Percentiles rank a stretch among this genome's conserved stretches.
These are phyloP conservation scores for Vombatus ursinus DNA, from an alignment of 2,113 vertebrate genomes.

Conservation along the genomic window DNA sequence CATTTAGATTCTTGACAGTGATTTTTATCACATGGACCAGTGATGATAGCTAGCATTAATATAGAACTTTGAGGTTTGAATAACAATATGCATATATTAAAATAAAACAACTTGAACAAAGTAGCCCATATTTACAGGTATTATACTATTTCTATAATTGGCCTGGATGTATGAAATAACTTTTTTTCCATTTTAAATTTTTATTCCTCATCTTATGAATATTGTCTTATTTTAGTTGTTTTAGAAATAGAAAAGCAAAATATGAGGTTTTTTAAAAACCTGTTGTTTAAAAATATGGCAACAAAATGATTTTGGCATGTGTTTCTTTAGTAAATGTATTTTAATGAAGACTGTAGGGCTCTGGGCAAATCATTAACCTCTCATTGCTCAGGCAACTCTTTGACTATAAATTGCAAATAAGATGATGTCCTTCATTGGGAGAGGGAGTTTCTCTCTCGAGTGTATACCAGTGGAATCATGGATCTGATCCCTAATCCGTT, in stretches of 20 bases:
- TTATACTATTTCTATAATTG: background rate
- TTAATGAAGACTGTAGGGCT: background rate
- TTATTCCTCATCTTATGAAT: background rate
- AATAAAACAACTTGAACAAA: background rate
- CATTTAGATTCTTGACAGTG: background rate
- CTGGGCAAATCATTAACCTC: background rate
- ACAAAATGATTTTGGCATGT: background rate
- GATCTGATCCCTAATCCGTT: conserved; percentile 36
- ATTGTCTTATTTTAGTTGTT: background rate
- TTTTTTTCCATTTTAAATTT: background rate
- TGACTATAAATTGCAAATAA: background rate
- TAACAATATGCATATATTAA: background rate
- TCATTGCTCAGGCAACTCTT: background rate
- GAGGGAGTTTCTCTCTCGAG: background rate
- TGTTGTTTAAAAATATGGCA: background rate
- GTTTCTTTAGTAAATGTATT: background rate
- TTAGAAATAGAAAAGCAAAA: background rate
- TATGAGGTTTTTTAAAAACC: background rate
- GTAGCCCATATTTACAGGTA: background rate
- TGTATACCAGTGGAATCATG: background rate
- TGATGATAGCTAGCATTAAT: background rate
- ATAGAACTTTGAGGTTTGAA: background rate
- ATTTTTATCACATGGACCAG: background rate
- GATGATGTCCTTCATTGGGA: background rate
- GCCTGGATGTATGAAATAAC: background rate